Conservation (phyloP, 1,140 invertebrate species). For the Drosophila parvula region DNA sequence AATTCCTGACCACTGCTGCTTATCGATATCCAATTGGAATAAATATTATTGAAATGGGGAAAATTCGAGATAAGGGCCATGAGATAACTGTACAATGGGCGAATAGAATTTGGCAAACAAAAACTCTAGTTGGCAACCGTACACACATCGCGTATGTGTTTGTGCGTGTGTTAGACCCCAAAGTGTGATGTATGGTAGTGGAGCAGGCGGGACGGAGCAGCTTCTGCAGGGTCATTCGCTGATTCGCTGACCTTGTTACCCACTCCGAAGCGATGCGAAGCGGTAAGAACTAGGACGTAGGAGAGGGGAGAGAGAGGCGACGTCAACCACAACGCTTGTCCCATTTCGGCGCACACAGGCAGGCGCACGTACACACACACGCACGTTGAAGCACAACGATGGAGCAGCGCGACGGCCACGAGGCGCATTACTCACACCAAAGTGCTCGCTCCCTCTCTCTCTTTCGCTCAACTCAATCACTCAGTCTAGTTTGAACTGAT, state of each 20-base stretch:
- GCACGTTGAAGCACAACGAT: conserved; percentile 2
- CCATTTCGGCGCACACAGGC: conserved; percentile 27
- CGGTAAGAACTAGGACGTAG: conserved; percentile 21
- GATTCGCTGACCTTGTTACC: conserved; percentile 44
- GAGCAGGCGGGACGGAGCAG: neutral
- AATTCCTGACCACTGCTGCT: neutral
- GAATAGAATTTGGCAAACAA: neutral
- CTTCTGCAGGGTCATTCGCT: conserved; percentile 28
- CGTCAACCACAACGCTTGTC: conserved; percentile 32
- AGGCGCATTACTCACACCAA: conserved; percentile 56
- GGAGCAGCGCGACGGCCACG: conserved; percentile 37
- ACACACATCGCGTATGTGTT: neutral
- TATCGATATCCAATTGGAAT: neutral
- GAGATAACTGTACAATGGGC: neutral
- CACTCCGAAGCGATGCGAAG: conserved; percentile 21
- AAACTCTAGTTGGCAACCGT: conserved; percentile 15
- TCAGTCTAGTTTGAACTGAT: conserved; percentile 76
- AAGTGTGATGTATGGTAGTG: conserved; percentile 2
- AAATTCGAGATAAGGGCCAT: conserved; percentile 2
- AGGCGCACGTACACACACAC: conserved; percentile 7
- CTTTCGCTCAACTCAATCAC: conserved; percentile 22
- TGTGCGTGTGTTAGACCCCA: neutral
- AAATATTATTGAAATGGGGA: neutral
- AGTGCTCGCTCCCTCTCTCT: conserved; percentile 50
- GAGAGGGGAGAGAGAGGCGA: neutral